Percentiles rank a stretch among this genome's conserved stretches.
These are phyloP conservation scores for Pristionchus entomophagus DNA, from an alignment of 2,888 invertebrate genomes.

Conservation along the genomic window DNA sequence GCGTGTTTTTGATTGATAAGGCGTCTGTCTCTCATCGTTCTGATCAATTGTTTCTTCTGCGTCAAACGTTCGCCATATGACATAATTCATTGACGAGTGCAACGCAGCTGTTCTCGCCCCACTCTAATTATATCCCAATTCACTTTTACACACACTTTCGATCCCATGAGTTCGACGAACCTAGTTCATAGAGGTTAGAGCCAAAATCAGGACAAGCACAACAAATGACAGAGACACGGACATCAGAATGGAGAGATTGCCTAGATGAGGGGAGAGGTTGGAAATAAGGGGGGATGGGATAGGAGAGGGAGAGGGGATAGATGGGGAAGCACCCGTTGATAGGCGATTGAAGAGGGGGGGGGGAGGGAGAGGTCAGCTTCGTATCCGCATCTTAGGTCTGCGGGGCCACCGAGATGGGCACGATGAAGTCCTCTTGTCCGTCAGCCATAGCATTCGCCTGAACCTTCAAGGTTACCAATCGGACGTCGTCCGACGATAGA, in stretches of 20 bases:
- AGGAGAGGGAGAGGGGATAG: too few species aligned
- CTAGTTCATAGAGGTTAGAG: too few species aligned
- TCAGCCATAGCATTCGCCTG: conserved; percentile 73
- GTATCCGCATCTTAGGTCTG: conserved; percentile 62
- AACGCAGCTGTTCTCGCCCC: neutral
- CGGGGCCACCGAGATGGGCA: conserved; percentile 68
- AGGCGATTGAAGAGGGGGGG: neutral
- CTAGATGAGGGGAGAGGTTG: neutral
- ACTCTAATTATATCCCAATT: neutral
- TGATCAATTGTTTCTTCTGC: conserved; percentile 13
- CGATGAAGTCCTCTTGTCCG: conserved; percentile 69
- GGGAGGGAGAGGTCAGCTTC: neutral
- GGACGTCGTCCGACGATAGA: conserved; percentile 44
- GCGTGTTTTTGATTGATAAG: neutral
- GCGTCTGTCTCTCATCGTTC: neutral
- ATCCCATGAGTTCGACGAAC: too few species aligned
- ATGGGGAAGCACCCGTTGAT: conserved; percentile 14
- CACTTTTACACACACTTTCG: neutral
- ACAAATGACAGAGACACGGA: neutral
- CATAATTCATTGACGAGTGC: neutral
- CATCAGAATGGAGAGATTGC: neutral
- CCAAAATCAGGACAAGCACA: neutral
- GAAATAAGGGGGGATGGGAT: neutral
- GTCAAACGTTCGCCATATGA: conserved; percentile 3
- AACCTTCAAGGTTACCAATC: conserved; percentile 59